Percentiles rank a stretch among this genome's conserved stretches.
phyloP scores from a whole-genome alignment of 1,140 invertebrate species.

The Argopecten irradians region DNA sequence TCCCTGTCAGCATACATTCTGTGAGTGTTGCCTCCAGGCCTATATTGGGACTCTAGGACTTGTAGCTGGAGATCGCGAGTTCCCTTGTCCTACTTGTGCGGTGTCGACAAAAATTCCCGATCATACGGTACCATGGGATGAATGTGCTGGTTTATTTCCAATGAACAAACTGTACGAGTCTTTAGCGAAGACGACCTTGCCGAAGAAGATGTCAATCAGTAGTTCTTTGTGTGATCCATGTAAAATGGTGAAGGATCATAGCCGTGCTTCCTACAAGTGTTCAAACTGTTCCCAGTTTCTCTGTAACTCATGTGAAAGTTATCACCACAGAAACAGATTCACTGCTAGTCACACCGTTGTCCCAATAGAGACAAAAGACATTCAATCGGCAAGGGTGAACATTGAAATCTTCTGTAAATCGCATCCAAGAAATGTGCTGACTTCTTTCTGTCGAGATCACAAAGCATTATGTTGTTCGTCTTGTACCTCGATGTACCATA shows the following conservation, averaged over 20 bases:
- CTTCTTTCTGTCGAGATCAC: neutral
- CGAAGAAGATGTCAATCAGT: neutral
- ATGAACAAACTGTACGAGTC: neutral
- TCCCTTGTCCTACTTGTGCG: neutral
- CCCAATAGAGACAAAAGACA: neutral
- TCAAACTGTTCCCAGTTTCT: neutral
- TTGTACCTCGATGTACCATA: neutral
- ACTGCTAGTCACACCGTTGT: neutral
- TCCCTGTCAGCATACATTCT: neutral
- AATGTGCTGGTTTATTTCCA: neutral
- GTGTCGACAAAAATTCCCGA: neutral
- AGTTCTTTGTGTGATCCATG: neutral
- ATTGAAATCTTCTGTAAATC: neutral
- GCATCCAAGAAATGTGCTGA: neutral
- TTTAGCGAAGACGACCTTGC: neutral
- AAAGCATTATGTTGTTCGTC: neutral
- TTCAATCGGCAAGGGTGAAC: neutral
- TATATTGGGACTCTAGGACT: neutral
- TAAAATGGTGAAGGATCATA: neutral
- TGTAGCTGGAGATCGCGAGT: neutral
- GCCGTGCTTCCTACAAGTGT: neutral
- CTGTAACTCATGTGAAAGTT: neutral
- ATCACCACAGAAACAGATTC: neutral
- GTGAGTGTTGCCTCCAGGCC: neutral
- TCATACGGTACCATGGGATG: neutral